Percentiles rank a stretch among this genome's conserved stretches.
These are phyloP conservation scores for Mesorhabditis sp. DNA, from an alignment of 2,888 invertebrate species.

Conservation along the genomic window DNA sequence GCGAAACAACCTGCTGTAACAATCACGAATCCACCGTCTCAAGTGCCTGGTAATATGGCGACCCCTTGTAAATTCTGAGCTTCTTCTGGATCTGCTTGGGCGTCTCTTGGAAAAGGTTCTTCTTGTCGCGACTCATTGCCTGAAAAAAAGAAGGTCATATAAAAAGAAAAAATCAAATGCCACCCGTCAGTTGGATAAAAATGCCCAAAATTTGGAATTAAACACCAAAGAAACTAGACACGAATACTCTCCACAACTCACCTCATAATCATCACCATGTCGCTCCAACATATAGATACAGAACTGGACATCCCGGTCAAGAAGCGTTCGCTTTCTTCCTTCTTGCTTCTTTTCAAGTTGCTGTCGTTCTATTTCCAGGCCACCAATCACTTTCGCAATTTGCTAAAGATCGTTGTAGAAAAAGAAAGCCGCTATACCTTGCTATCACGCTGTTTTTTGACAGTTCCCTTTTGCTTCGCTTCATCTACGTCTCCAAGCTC, in stretches of 20 bases:
- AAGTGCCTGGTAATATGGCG: slow-evolving; percentile 9
- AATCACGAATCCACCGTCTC: not conserved
- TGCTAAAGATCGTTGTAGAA: not conserved
- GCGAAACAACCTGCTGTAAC: not conserved
- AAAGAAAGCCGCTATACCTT: not conserved
- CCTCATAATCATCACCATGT: slow-evolving; percentile 48
- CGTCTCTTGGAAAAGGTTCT: slow-evolving; percentile 51
- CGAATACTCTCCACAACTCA: slow-evolving; percentile 8
- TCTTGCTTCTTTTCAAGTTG: slow-evolving; percentile 17
- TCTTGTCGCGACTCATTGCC: slow-evolving; percentile 51
- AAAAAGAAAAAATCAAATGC: not conserved
- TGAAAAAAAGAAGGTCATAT: slow-evolving; percentile 17
- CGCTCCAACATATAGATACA: slow-evolving; percentile 46
- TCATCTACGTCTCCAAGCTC: slow-evolving; percentile 16
- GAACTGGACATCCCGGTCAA: slow-evolving; percentile 42
- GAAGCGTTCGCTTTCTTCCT: slow-evolving; percentile 27
- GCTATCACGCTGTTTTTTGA: not conserved
- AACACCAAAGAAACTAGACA: too few relatives aligned
- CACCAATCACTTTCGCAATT: slow-evolving; percentile 18
- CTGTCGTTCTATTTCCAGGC: slow-evolving; percentile 28
- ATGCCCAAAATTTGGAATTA: not conserved
- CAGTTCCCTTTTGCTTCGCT: not conserved
- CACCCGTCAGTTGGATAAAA: not conserved
- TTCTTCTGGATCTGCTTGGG: slow-evolving; percentile 49
- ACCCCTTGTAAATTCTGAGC: slow-evolving; percentile 40